Conservation (phyloP, 2,888 invertebrate species). For the Lysandra bellargus region DNA sequence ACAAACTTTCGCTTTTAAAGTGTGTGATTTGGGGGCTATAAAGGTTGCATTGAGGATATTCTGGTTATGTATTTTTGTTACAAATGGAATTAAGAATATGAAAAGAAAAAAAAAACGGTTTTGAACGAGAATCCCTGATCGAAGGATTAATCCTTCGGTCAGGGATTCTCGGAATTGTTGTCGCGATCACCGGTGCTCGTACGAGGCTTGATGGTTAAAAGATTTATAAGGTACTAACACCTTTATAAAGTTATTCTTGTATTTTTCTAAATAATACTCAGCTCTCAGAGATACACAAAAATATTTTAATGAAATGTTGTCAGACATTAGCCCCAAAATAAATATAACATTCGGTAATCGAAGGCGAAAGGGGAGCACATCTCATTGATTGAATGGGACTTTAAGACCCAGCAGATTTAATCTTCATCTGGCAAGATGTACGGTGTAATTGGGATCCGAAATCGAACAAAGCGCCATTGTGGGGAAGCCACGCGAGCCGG, state of each 20-base stretch:
- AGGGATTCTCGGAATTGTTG: too few species aligned
- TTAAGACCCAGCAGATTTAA: conserved; percentile 14
- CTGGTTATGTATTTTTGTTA: neutral
- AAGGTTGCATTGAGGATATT: too few species aligned
- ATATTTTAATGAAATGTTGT: neutral
- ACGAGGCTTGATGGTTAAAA: neutral
- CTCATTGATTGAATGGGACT: conserved; percentile 4
- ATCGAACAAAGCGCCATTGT: conserved; percentile 24
- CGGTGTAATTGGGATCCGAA: conserved; percentile 15
- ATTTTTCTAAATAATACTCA: neutral
- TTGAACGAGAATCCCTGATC: too few species aligned
- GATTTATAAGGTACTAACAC: neutral
- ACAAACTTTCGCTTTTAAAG: too few species aligned
- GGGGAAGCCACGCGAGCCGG: conserved; percentile 12
- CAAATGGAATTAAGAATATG: neutral
- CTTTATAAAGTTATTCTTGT: neutral
- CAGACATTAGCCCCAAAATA: neutral
- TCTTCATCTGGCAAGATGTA: conserved; percentile 23
- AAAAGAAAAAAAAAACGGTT: too few species aligned
- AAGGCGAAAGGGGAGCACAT: conserved; percentile 15
- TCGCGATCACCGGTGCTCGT: too few species aligned
- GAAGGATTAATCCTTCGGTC: too few species aligned
- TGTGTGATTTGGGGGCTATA: too few species aligned
- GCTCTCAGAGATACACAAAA: neutral
- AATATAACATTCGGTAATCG: conserved; percentile 17